These are phyloP conservation scores for Zeuzera pyrina DNA, from an alignment of 2,888 invertebrate genomes.

Conservation along the genomic window DNA sequence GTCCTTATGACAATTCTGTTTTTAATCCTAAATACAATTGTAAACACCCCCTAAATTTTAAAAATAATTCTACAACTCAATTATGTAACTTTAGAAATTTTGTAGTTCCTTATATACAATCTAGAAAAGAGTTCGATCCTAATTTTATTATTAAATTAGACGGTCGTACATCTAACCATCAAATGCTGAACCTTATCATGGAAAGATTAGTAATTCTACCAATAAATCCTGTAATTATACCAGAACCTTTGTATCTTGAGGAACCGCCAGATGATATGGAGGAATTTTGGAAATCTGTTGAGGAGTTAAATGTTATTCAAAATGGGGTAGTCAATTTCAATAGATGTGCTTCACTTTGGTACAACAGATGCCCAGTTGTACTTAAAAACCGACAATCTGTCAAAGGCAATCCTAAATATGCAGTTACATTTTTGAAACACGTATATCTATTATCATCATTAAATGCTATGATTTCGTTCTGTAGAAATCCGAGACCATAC, in stretches of 20 bases:
- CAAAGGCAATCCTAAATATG: constrained; percentile 66
- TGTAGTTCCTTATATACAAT: constrained; percentile 59
- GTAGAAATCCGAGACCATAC: constrained; percentile 75
- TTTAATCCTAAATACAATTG: constrained; percentile 60
- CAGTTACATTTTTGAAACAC: constrained; percentile 74
- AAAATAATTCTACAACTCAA: constrained; percentile 50
- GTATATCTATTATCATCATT: constrained; percentile 73
- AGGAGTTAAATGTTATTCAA: constrained; percentile 33
- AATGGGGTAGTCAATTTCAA: constrained; percentile 37
- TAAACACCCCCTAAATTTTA: constrained; percentile 56
- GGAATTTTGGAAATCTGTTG: constrained; percentile 51
- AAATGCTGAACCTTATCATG: constrained; percentile 64
- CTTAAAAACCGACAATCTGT: constrained; percentile 65
- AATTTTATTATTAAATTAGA: constrained; percentile 73
- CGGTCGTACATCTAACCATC: constrained; percentile 54
- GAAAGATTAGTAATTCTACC: constrained; percentile 44
- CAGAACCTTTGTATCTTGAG: constrained; percentile 49
- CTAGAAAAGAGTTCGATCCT: constrained; percentile 64
- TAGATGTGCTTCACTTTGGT: constrained; percentile 70
- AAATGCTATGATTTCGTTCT: constrained; percentile 65
- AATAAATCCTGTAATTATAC: constrained; percentile 43
- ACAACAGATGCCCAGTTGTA: constrained; percentile 76
- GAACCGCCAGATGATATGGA: constrained; percentile 45
- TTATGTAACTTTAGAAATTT: constrained; percentile 62
- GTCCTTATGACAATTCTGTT: constrained; percentile 25